Conservation (phyloP, 2,888 invertebrate genomes). For the Cylindroiulus punctatus region DNA sequence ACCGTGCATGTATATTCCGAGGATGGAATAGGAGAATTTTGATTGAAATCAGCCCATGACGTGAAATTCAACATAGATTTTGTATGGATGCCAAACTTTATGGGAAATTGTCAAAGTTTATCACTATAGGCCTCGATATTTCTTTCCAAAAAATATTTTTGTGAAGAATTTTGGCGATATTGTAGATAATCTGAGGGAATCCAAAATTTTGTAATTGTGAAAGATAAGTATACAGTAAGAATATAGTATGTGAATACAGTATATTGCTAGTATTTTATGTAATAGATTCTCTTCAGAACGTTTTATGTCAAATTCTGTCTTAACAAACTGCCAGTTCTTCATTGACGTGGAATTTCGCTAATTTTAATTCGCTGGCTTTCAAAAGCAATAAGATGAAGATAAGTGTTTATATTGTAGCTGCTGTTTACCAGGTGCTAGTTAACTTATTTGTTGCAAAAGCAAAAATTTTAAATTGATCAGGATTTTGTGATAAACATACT, state of each 20-base stretch:
- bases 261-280: not conserved
- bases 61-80: not conserved
- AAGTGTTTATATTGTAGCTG: not conserved
- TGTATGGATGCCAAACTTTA: not conserved
- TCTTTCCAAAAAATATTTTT: not conserved
- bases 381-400: conserved; percentile 6
- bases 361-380: not conserved
- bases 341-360: not conserved
- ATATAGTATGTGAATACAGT: no score
- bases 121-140: not conserved
- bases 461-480: not conserved
- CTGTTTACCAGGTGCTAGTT: not conserved
- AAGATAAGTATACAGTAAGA: not conserved
- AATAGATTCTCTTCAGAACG: no score
- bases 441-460: not conserved
- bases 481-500: not conserved
- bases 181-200: not conserved
- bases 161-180: not conserved
- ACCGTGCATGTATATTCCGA: no score
- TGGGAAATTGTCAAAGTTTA: not conserved
- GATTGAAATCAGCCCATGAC: not conserved
- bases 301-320: no score
- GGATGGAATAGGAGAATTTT: not conserved
- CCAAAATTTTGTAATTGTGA: not conserved
- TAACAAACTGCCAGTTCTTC: not conserved